phyloP scores from a whole-genome alignment of 2,797 vertebrate species.

The Melanotaenia maccullochi region DNA sequence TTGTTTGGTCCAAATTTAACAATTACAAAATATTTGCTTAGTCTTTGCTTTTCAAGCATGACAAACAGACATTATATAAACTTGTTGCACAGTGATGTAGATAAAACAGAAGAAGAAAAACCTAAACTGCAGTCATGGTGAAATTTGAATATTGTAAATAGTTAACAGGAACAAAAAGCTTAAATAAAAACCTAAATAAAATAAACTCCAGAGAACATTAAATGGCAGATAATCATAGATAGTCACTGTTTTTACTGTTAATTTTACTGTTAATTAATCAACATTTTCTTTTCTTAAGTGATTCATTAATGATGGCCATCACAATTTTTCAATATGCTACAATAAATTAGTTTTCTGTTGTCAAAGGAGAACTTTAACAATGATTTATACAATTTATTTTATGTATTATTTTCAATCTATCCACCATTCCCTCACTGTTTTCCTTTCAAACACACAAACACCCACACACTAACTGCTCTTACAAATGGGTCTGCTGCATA shows the following conservation, averaged over 20 bases:
- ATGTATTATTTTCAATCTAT: constrained; percentile 8
- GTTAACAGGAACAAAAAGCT: not conserved
- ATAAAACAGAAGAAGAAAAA: not conserved
- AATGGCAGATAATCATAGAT: not conserved
- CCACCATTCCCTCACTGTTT: not conserved
- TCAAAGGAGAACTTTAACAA: not conserved
- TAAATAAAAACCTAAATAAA: not conserved
- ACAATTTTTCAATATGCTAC: not conserved
- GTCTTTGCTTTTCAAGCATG: not conserved
- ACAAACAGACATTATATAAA: not conserved
- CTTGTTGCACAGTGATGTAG: not conserved
- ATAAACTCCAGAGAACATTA: not conserved
- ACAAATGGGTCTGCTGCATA: constrained; percentile 82
- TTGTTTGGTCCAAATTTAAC: not conserved
- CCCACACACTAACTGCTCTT: constrained; percentile 51
- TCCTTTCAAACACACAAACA: constrained; percentile 25
- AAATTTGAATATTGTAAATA: not conserved
- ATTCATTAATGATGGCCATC: not conserved
- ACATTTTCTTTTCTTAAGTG: not conserved
- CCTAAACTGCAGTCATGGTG: not conserved
- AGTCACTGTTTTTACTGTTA: not conserved
- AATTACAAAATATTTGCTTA: not conserved
- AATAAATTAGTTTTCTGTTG: not conserved
- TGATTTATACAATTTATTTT: constrained; percentile 3
- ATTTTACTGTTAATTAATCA: not conserved